These are phyloP conservation scores for Euschistus heros DNA, from an alignment of 1,140 invertebrate genomes.

Conservation along the genomic window DNA sequence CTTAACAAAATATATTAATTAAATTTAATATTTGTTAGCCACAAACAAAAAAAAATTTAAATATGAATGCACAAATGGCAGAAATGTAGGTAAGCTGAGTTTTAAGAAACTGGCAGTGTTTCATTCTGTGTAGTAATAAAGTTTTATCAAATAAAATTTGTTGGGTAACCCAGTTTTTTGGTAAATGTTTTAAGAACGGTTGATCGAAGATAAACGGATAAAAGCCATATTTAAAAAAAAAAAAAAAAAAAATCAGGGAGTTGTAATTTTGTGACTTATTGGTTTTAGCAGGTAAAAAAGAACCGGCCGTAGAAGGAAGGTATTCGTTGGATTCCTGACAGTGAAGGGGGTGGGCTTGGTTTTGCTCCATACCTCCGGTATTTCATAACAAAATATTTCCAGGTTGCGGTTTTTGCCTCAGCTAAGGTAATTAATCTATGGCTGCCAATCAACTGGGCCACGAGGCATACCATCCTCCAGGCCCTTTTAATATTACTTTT, in stretches of 20 bases:
- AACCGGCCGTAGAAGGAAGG: neutral
- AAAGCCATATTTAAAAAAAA: neutral
- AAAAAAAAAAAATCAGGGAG: slow-evolving; percentile 1
- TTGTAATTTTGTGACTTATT: slow-evolving; percentile 5
- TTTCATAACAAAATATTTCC: slow-evolving; percentile 19
- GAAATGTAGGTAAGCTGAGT: too few species aligned
- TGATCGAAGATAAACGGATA: neutral
- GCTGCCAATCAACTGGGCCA: slow-evolving; percentile 10
- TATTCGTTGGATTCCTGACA: slow-evolving; percentile 3
- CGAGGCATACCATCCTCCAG: neutral
- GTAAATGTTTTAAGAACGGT: too few species aligned
- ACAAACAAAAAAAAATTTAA: too few species aligned
- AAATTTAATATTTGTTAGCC: too few species aligned
- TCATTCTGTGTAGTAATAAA: too few species aligned
- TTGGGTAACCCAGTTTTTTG: too few species aligned
- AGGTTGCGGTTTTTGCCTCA: slow-evolving; percentile 19
- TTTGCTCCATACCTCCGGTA: slow-evolving; percentile 11
- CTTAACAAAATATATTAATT: too few species aligned
- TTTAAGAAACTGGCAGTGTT: too few species aligned
- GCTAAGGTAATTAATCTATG: slow-evolving; percentile 16
- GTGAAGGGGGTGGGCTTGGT: neutral
- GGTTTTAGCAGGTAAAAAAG: slow-evolving; percentile 10
- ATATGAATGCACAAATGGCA: too few species aligned
- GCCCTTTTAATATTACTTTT: slow-evolving; percentile 12
- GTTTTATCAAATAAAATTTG: too few species aligned